Evolutionary conservation across 2,888 invertebrate genomes (phyloP).

Genomic region (Philopedon plagiatum): DNA sequence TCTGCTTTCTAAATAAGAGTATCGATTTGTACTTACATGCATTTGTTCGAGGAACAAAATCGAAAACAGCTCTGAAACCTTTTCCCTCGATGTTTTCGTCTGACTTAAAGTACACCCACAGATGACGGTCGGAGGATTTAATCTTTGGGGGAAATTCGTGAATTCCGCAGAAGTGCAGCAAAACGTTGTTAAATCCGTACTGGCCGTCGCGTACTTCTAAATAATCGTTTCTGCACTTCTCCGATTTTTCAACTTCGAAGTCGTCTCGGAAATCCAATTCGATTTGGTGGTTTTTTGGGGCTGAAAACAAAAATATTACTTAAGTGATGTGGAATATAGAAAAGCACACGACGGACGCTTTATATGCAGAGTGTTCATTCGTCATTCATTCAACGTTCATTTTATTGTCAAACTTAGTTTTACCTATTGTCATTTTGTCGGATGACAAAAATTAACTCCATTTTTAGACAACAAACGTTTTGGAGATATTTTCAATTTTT

Average conservation of each 20-base stretch:
- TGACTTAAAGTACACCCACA: constrained; percentile 86
- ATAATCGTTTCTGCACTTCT: constrained; percentile 84
- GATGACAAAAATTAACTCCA: no score
- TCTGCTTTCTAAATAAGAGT: no score
- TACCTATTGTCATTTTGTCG: no score
- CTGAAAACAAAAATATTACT: constrained; percentile 61
- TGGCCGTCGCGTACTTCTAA: constrained; percentile 88
- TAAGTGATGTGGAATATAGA: constrained; percentile 1
- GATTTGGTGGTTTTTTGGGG: constrained; percentile 77
- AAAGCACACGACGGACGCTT: neutral
- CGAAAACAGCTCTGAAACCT: constrained; percentile 85
- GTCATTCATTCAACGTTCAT: no score
- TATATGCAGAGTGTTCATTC: neutral
- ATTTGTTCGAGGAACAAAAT: constrained; percentile 74
- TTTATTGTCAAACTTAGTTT: no score
- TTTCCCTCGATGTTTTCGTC: constrained; percentile 85
- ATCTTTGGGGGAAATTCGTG: constrained; percentile 82
- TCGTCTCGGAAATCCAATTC: constrained; percentile 85
- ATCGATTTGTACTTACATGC: constrained; percentile 72
- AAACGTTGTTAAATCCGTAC: constrained; percentile 79
- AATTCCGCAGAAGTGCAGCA: constrained; percentile 78
- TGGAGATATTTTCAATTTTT: no score
- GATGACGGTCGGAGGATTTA: constrained; percentile 79
- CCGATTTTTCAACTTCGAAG: constrained; percentile 80
- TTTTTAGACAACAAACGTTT: no score